phyloP scores from a whole-genome alignment of 2,888 invertebrate genomes.

The Alloplasta piceator region DNA sequence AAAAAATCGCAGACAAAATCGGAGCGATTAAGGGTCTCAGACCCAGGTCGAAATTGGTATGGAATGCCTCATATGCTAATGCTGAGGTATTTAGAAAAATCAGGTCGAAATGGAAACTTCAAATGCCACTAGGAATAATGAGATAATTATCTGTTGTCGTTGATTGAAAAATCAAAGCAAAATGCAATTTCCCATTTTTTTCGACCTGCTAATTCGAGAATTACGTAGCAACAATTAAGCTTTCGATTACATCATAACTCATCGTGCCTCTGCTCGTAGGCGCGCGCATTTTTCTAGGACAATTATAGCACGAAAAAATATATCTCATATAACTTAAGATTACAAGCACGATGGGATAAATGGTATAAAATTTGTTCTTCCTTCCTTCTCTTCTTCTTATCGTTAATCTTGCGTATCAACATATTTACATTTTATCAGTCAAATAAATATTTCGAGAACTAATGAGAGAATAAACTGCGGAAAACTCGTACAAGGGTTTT shows the following conservation, averaged over 20 bases:
- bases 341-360: constrained; percentile 55
- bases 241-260: constrained; percentile 30
- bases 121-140: constrained; percentile 51
- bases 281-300: not conserved
- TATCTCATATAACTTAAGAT: constrained; percentile 30
- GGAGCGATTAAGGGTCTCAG: no score
- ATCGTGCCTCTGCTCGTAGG: not conserved
- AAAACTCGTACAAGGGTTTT: not conserved
- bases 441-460: constrained; percentile 75
- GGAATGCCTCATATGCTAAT: constrained; percentile 14
- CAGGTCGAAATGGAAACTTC: constrained; percentile 41
- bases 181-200: not conserved
- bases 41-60: no score
- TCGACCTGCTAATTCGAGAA: constrained; percentile 1
- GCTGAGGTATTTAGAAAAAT: constrained; percentile 9
- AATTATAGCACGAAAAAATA: constrained; percentile 39
- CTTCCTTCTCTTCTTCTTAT: constrained; percentile 19
- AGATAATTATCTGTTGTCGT: constrained; percentile 30
- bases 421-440: constrained; percentile 79
- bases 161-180: constrained; percentile 36
- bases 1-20: no score
- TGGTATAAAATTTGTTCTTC: constrained; percentile 55
- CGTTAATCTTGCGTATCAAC: constrained; percentile 69
- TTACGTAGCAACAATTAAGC: constrained; percentile 19
- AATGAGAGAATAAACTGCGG: constrained; percentile 29